Conservation (phyloP, 2,797 vertebrate genomes). For the Podargus strigoides region DNA sequence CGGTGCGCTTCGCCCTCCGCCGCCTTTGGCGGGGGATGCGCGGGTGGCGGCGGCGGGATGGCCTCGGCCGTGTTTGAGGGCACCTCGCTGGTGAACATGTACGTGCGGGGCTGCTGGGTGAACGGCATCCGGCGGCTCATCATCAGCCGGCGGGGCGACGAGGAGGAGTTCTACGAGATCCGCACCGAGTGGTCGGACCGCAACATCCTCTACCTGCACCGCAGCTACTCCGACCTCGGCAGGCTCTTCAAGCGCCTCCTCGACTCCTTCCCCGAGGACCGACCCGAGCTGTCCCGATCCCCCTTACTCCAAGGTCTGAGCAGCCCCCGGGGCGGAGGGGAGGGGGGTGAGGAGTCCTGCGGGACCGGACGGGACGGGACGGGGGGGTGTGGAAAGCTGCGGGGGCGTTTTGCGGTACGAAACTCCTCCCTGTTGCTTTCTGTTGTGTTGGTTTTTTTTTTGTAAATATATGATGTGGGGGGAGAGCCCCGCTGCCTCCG, state of each 20-base stretch:
- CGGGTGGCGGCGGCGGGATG: conserved; percentile 74
- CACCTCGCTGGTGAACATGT: conserved; percentile 98
- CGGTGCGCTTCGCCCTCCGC: conserved; percentile 57
- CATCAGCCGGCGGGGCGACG: conserved; percentile 87
- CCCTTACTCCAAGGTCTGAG: conserved; percentile 86
- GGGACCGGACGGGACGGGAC: neutral
- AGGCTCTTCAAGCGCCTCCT: conserved; percentile 85
- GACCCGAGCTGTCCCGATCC: conserved; percentile 81
- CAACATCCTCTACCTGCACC: conserved; percentile 91
- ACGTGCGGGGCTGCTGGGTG: conserved; percentile 95
- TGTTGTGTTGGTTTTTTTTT: neutral
- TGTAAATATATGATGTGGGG: rapidly evolving
- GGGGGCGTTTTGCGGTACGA: neutral
- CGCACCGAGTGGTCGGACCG: conserved; percentile 97
- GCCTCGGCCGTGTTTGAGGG: conserved; percentile 97
- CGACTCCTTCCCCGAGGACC: conserved; percentile 91
- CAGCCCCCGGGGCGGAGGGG: neutral
- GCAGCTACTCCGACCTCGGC: conserved; percentile 90
- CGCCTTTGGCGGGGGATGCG: conserved; percentile 70
- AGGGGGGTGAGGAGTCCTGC: neutral
- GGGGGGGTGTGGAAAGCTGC: neutral
- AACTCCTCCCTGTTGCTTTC: neutral
- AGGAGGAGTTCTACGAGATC: conserved; percentile 97
- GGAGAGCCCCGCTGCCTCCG: neutral
- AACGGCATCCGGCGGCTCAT: conserved; percentile 92